Percentiles rank a stretch among this genome's conserved stretches.
These are phyloP conservation scores for Harlomillsia oculata DNA, from an alignment of 1,140 invertebrate species.

Conservation along the genomic window DNA sequence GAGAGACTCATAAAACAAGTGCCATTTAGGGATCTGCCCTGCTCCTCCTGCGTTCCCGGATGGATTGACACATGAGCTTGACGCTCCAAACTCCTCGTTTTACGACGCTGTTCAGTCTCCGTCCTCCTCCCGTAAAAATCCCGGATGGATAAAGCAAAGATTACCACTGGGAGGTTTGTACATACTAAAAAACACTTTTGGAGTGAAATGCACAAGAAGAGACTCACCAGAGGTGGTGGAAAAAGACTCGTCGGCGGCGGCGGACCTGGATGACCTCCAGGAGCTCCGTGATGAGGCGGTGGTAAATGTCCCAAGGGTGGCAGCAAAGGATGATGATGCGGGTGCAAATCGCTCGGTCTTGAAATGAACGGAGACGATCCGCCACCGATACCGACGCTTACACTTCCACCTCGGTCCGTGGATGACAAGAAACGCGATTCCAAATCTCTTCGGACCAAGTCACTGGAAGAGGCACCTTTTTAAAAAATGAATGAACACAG, in stretches of 20 bases:
- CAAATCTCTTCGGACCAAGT: conserved; percentile 78
- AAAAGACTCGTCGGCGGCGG: conserved; percentile 45
- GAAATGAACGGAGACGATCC: conserved; percentile 49
- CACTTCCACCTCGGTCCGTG: conserved; percentile 53
- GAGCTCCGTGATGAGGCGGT: conserved; percentile 63
- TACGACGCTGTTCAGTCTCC: no score
- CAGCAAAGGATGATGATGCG: conserved; percentile 26
- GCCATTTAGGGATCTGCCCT: no score
- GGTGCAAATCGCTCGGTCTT: conserved; percentile 51
- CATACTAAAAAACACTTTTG: no score
- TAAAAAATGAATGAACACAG: no score
- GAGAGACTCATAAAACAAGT: no score
- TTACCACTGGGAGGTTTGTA: no score
- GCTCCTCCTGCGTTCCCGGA: no score
- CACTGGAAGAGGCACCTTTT: conserved; percentile 40
- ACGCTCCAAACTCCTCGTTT: no score
- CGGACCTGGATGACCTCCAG: conserved; percentile 44
- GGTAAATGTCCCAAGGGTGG: conserved; percentile 39
- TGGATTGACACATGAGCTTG: no score
- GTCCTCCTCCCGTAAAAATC: no score
- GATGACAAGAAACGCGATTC: conserved; percentile 79
- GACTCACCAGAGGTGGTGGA: conserved; percentile 53
- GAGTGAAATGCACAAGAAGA: no score
- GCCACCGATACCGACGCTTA: conserved; percentile 42
- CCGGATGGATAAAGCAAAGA: no score